phyloP scores from a whole-genome alignment of 2,888 invertebrate species.

The Catocala fraxini region DNA sequence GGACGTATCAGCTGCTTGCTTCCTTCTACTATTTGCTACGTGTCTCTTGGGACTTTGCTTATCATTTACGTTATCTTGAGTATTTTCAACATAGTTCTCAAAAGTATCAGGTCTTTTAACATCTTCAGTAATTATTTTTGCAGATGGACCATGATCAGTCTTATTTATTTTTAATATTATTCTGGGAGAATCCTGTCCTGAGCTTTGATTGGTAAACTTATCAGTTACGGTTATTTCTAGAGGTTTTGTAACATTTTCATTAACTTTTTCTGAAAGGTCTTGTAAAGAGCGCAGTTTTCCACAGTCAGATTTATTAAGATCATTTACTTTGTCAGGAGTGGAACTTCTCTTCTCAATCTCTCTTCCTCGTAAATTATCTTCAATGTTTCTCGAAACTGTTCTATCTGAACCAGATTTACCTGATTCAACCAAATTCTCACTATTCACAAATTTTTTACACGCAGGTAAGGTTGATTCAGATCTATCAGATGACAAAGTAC shows the following conservation, averaged over 20 bases:
- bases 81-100: conserved; percentile 63
- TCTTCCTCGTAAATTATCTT: conserved; percentile 35
- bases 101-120: conserved; percentile 63
- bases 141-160: conserved; percentile 85
- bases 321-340: conserved; percentile 54
- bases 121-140: conserved; percentile 84
- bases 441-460: conserved; percentile 49
- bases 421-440: conserved; percentile 42
- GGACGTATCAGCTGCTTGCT: conserved; percentile 59
- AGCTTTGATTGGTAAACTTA: conserved; percentile 72
- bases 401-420: conserved; percentile 46
- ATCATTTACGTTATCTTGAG: conserved; percentile 67
- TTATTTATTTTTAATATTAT: conserved; percentile 90
- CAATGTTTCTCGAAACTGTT: conserved; percentile 47
- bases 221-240: conserved; percentile 82
- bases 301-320: conserved; percentile 48
- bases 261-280: conserved; percentile 63
- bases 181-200: conserved; percentile 85
- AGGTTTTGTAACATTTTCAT: conserved; percentile 77
- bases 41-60: conserved; percentile 66
- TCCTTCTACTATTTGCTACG: conserved; percentile 71
- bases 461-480: conserved; percentile 38
- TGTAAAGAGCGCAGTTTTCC: conserved; percentile 59
- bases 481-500: conserved; percentile 52
- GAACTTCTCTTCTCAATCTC: conserved; percentile 40